These are phyloP conservation scores for Bellardia pandia DNA, from an alignment of 2,888 invertebrate species.

Conservation along the genomic window DNA sequence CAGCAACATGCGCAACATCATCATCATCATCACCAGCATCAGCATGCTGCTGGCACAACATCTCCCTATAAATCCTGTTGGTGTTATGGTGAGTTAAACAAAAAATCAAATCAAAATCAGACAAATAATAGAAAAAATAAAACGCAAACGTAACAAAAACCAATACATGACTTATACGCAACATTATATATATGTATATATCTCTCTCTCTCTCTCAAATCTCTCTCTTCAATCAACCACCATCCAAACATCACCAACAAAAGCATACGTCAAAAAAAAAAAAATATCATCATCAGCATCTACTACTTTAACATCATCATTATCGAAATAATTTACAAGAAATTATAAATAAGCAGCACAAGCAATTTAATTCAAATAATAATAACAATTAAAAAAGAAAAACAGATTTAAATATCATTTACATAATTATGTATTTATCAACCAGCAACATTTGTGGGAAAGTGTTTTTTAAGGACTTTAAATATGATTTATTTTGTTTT, in stretches of 20 bases:
- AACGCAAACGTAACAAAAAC: constrained; percentile 36
- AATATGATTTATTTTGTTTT: constrained; percentile 24
- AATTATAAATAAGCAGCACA: constrained; percentile 10
- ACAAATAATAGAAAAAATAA: constrained; percentile 8
- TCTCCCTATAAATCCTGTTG: constrained; percentile 82
- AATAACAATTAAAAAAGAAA: constrained; percentile 30
- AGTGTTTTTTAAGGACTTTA: constrained; percentile 38
- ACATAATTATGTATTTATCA: constrained; percentile 24
- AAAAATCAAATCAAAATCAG: constrained; percentile 44
- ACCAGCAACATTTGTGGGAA: constrained; percentile 63
- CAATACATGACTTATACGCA: constrained; percentile 54
- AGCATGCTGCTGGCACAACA: constrained; percentile 76
- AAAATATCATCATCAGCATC: constrained; percentile 54
- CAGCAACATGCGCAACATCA: constrained; percentile 76
- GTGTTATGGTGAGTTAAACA: constrained; percentile 84
- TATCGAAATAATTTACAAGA: constrained; percentile 31
- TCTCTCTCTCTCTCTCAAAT: constrained; percentile 45
- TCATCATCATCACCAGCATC: constrained; percentile 75
- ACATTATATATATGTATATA: constrained; percentile 30
- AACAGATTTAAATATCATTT: constrained; percentile 31
- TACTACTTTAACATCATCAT: constrained; percentile 58
- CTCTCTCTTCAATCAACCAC: constrained; percentile 54
- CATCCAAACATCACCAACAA: constrained; percentile 46
- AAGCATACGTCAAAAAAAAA: constrained; percentile 45
- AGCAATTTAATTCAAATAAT: constrained; percentile 14